Evolutionary conservation across 2,888 invertebrate species (phyloP), one percentile per base, ranked within the genome.

Genomic region (Orthosia gothica): DNA sequence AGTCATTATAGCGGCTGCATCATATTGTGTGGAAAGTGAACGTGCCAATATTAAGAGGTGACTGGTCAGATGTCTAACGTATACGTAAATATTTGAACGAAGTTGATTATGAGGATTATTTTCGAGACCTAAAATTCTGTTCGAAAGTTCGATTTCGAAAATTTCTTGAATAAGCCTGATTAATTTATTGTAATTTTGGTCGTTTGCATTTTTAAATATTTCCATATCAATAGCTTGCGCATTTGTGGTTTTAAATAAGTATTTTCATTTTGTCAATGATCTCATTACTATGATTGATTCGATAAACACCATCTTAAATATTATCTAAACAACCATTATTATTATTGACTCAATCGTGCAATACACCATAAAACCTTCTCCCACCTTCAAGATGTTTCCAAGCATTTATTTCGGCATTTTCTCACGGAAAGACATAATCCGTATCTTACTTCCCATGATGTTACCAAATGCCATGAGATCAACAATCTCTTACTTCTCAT

Each of bases 1-100:
- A 90, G 86, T 87, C 82, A 90, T 89, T 90, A 90, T 81, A 79
- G 85, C 84, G 70, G 72, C 81, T 77, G 82, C 66, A 76, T 83
- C 76, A 80, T 82, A 87, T 82, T 84, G 71, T 78, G 73, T 79
- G 70, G 82, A 86, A 86, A 86, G 85, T 82, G 68, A 82, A 77
- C 67, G 76, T 55, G 55, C 49, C 50, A 71, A 70, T 82, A 79
- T 77, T 57, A 59, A 74, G 59, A 79, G 74, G 78, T 73, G 70
- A 79, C 70, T 75, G 68, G 61, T 45, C 70, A 71, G 59, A 83
- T 77, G 63, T 50, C 20, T 68, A 70, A 64, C 50, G 65, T 70
- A 23, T n/a, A 23, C 18, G 32, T 74, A 70, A 87, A 80, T 79
- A 80, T 87, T 87, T 82, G 74, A 65, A 71, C 59, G 52, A 65